phyloP scores from a whole-genome alignment of 1,140 invertebrate genomes.

The Phthorimaea operculella region DNA sequence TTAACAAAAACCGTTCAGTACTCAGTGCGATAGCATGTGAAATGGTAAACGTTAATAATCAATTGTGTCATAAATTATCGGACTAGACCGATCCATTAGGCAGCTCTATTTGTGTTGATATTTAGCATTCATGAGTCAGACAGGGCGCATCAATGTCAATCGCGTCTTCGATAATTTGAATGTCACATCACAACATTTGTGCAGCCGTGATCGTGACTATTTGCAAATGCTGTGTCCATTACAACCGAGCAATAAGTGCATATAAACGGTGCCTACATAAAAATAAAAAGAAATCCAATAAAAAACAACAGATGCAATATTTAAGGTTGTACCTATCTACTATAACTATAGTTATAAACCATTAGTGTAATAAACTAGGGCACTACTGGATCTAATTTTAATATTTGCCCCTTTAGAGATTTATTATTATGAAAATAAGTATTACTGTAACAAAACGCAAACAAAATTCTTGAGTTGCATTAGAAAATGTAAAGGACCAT shows the following conservation, averaged over 20 bases:
- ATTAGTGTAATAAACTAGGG: no score
- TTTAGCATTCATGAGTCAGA: neutral
- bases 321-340: neutral
- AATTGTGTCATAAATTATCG: no score
- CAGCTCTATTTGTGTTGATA: no score
- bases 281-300: neutral
- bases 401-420: no score
- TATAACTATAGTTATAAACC: neutral
- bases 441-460: no score
- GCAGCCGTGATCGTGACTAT: constrained; percentile 48
- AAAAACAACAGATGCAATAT: neutral
- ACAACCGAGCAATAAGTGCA: constrained; percentile 11
- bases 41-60: no score
- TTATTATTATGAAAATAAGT: no score
- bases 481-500: neutral
- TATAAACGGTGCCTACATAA: constrained; percentile 6
- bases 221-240: constrained; percentile 37
- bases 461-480: neutral
- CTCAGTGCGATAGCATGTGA: no score
- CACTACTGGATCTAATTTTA: no score
- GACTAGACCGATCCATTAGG: no score
- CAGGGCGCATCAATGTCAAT: constrained; percentile 2
- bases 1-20: no score
- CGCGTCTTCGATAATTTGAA: constrained; percentile 9
- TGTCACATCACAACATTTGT: constrained; percentile 11